Conservation (phyloP, 1,140 invertebrate species). For the Magallana angulata region DNA sequence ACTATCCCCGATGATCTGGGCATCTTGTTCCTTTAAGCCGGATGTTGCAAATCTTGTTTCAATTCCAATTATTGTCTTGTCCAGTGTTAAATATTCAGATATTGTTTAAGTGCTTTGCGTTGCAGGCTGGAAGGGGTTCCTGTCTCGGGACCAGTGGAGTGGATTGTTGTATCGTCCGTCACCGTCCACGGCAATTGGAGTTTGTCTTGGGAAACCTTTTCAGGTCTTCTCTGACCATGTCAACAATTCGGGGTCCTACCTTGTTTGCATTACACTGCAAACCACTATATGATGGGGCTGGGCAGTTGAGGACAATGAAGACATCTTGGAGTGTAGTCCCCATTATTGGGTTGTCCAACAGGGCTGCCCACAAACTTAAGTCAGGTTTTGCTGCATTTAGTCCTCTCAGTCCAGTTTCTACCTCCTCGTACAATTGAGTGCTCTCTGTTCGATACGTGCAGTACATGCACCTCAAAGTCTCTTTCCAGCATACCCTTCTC, state of each 20-base stretch:
- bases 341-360: background rate
- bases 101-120: background rate
- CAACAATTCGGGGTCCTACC: background rate
- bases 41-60: background rate
- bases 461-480: background rate
- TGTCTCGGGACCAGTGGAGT: background rate
- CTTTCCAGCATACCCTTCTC: background rate
- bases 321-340: background rate
- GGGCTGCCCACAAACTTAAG: background rate
- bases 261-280: slow-evolving; percentile 27
- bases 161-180: background rate
- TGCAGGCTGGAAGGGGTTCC: background rate
- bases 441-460: background rate
- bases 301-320: background rate
- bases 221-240: background rate
- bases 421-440: background rate
- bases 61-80: slow-evolving; percentile 21
- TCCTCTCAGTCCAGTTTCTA: background rate
- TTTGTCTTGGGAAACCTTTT: slow-evolving; percentile 16
- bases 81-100: background rate
- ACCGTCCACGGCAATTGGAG: background rate
- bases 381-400: background rate
- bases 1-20: background rate
- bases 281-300: background rate
- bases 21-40: background rate